These are phyloP conservation scores for Chrysolina haemoptera DNA, from an alignment of 2,888 invertebrate genomes.

Conservation along the genomic window DNA sequence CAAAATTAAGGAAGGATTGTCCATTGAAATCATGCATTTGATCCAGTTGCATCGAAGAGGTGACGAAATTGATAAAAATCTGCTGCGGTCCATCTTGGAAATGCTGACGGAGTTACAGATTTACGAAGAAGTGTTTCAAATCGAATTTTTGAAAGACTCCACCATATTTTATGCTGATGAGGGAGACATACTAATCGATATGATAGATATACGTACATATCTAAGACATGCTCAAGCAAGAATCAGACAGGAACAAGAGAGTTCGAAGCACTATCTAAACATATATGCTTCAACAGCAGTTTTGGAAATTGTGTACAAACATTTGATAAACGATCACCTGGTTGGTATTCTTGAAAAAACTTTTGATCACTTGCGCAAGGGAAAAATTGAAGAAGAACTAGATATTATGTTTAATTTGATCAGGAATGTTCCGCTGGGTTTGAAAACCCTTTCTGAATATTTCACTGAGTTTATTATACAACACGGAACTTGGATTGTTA, in stretches of 20 bases:
- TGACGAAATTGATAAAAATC: slow-evolving; percentile 87
- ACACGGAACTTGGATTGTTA: slow-evolving; percentile 92
- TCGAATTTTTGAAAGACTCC: slow-evolving; percentile 89
- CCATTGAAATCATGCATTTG: slow-evolving; percentile 89
- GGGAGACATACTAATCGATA: slow-evolving; percentile 89
- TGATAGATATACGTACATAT: slow-evolving; percentile 91
- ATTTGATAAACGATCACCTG: slow-evolving; percentile 90
- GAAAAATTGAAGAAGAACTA: slow-evolving; percentile 83
- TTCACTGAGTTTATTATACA: slow-evolving; percentile 95
- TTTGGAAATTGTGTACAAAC: slow-evolving; percentile 89
- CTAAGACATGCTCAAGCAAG: slow-evolving; percentile 80
- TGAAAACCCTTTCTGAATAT: slow-evolving; percentile 85
- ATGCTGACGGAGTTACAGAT: slow-evolving; percentile 97
- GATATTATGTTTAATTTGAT: slow-evolving; percentile 90
- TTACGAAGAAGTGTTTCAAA: slow-evolving; percentile 87
- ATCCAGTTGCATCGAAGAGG: slow-evolving; percentile 94
- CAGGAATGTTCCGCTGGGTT: slow-evolving; percentile 89
- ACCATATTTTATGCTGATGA: slow-evolving; percentile 92
- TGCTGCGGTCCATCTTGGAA: slow-evolving; percentile 90
- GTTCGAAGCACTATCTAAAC: slow-evolving; percentile 86
- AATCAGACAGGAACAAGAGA: slow-evolving; percentile 90
- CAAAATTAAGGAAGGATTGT: slow-evolving; percentile 87
- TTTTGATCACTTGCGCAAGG: slow-evolving; percentile 86
- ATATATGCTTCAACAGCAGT: slow-evolving; percentile 88
- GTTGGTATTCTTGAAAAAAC: slow-evolving; percentile 90